Base-by-base conservation (phyloP, 2,113 vertebrate genomes). In the Oriolus oriolus region DNA sequence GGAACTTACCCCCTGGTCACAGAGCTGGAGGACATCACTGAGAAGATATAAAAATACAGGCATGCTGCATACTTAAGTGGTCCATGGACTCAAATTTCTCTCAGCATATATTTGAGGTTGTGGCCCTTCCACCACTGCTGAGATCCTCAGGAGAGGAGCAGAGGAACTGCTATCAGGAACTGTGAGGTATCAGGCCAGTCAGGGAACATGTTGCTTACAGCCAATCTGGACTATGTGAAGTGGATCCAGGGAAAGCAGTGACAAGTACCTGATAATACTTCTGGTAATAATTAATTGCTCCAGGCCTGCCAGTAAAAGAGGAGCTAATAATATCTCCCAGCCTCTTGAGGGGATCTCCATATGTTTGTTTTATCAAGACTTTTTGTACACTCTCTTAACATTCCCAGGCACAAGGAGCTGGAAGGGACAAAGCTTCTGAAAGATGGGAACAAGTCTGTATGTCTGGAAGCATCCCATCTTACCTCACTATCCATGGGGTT, bases 261-360 rank as follows among this genome's bases (percentile, higher is more conserved):
- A 93, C 84, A 87, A 75, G 63, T 53, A 87, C 74, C 91, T 90
- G 91, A 87, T 94, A 96, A 86, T 86, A 70, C 15, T 91, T 88
- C 87, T 74, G 90, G 76, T 93, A 92, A 88, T 92, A 88, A 90
- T 87, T 84, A 95, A 89, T 94, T 80, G 35, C 35, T 84, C 30
- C 44, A 80, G 68, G 68, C 42, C 66, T 93, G 70, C 75, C 90
- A 89, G 95, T 94, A 92, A 92, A 70, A 88, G 59, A 91, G 83
- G 28, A 73, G 52, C 92, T 97, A 96, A 95, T 90, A 95, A 95
- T 86, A 96, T 63, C 77, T 90, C 41, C 52, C 64, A 56, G 30
- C 28, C 79, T 77, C 82, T 69, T 69, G n/a, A 60, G 53, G 50
- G 64, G 60, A 77, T 86, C 70, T 77, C 78, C 12, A 2, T 63